phyloP scores from a whole-genome alignment of 2,888 invertebrate genomes.

The Drosophila maculinotata region DNA sequence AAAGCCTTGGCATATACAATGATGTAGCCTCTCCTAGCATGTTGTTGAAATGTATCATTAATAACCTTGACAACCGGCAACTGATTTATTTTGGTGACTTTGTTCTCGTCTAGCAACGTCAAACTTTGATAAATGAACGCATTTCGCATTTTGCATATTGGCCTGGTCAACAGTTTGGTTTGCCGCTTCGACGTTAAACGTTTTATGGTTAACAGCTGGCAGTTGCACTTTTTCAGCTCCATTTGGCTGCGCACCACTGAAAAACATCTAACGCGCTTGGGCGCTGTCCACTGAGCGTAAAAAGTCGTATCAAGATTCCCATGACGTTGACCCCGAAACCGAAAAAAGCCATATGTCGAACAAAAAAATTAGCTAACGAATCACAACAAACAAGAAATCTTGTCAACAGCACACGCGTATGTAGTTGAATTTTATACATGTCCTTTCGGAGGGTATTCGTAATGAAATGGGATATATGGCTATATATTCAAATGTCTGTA shows the following conservation, averaged over 20 bases:
- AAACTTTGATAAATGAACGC: constrained; percentile 67
- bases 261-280: constrained; percentile 21
- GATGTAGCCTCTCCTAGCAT: constrained; percentile 8
- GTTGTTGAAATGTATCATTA: constrained; percentile 55
- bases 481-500: too few relatives aligned
- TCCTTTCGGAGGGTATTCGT: not conserved
- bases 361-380: constrained; percentile 38
- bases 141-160: constrained; percentile 53
- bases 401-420: constrained; percentile 13
- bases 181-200: constrained; percentile 16
- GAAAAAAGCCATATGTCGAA: constrained; percentile 16
- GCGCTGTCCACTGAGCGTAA: constrained; percentile 33
- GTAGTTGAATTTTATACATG: constrained; percentile 3
- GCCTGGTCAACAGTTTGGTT: constrained; percentile 15
- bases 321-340: constrained; percentile 43
- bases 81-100: constrained; percentile 57
- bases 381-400: constrained; percentile 20
- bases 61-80: constrained; percentile 49
- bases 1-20: constrained; percentile 7
- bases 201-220: constrained; percentile 31
- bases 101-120: constrained; percentile 38
- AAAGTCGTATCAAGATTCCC: constrained; percentile 45
- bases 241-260: constrained; percentile 53
- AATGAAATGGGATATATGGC: too few relatives aligned
- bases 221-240: constrained; percentile 70